Base-by-base conservation (phyloP, 2,797 vertebrate species). In the Brachyalestes nurse region DNA sequence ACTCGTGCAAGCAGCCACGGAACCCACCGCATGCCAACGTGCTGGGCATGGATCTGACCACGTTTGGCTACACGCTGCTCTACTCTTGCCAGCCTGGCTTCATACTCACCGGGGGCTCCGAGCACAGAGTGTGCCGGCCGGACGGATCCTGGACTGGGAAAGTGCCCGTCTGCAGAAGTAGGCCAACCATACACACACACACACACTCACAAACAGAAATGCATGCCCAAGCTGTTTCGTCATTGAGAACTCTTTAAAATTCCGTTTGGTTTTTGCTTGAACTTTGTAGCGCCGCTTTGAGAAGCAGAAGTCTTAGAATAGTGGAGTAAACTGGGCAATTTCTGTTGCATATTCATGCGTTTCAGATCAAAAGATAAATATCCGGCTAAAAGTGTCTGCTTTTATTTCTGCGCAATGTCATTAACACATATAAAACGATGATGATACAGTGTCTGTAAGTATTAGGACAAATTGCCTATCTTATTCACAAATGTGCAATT, bases 121-220 rank as follows among this genome's bases (percentile, higher is more conserved):
- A 99, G 89, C 97, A 99, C 81, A 95, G 97, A 76, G 96, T 96
- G 38, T 99, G 97, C 90, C 95, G 95, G 83, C 95, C 97, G 51
- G 97, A 99, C 66, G 94, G 97, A 85, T 98, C 97, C 40, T 99
- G 97, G 97, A 97, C 96, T 60, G 97, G 97, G 84, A 99, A 99
- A 91, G 96, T 98, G 90, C 97, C 97, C 70, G 91, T 99, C 81
- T 99, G 97, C 93, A 94, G 97, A 96, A 96, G 97, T 97, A 93
- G 10, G 47, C 21, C 60, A 60, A 17, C 58, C 2, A 38, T 10
- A 38, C 10, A 58, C 58, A 73, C n/a, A 67, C 23, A 51, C 60
- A 75, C 13, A 42, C 65, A 66, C 21, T 16, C 16, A 28, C 53
- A 61, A 9, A 64, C 17, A 74, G 34, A 34, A 34, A 34, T n/a